Base-by-base conservation (phyloP, 1,140 invertebrate species). In the Aphaenogaster rudis region DNA sequence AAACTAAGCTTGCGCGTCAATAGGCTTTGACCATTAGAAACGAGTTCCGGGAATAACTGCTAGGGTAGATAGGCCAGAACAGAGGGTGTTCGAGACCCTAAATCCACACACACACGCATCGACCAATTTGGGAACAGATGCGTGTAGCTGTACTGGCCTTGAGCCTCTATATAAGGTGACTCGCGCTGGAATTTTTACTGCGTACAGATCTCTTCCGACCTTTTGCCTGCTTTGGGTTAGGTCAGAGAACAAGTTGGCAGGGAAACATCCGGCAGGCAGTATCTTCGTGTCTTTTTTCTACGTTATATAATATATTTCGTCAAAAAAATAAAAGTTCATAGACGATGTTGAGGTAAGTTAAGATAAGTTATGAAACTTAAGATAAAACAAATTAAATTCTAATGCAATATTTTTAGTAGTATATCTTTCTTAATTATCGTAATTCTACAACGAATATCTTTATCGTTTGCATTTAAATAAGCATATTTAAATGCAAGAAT, bases 111-210 rank as follows among this genome's bases (percentile, higher is more conserved):
- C 61, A 36, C 52, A 50, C 39, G 33, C 63, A 61, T 42, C 61
- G n/a, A 71, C 71, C 69, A 69, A 82, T 87, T 28, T 17, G 79
- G 63, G n/a, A 81, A 88, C 57, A 36, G 50, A 66, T 59, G 52
- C 39, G 69, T 67, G 15, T 61, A 78, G 76, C 71, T 89, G 78
- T 76, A 69, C 59, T 90, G 79, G 88, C 88, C 85, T 90, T 90
- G 85, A 57, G 11, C 42, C 4, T 17, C 0, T 79, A 42, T 85
- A 87, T 57, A 54, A 67, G 74, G 88, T 84, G 85, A 48, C 36
- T 63, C 21, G 50, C 50, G 59, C 50, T 63, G 64, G 74, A 63
- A 81, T 77, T 89, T 76, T 71, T 77, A 42, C 42, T 39, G 8
- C 36, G 36, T 21, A 36, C 7, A 42, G 21, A 45, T 77, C 52